These are phyloP conservation scores for Trachelus iudaicus DNA, from an alignment of 2,888 invertebrate species.

Conservation along the genomic window DNA sequence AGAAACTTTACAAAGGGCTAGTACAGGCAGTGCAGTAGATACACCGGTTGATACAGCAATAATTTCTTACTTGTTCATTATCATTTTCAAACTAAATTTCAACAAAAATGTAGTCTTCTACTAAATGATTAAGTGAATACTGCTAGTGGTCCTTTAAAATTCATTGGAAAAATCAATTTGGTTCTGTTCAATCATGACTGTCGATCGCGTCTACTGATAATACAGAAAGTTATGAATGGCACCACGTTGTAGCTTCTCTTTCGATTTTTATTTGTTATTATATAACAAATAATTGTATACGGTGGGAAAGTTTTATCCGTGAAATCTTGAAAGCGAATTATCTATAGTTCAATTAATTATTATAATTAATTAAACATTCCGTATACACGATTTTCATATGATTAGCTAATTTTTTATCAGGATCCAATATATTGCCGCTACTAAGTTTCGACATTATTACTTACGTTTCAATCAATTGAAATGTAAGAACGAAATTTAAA, in stretches of 20 bases:
- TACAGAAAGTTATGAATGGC: neutral
- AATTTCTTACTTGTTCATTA: neutral
- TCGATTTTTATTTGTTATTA: neutral
- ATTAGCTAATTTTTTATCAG: too few species aligned
- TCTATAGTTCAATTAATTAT: too few species aligned
- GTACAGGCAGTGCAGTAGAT: slow-evolving; percentile 1
- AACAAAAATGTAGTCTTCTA: neutral
- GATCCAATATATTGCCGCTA: too few species aligned
- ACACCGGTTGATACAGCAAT: neutral
- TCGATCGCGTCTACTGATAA: neutral
- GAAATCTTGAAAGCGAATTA: too few species aligned
- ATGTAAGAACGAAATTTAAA: too few species aligned
- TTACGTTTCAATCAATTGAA: too few species aligned
- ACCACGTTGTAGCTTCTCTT: neutral
- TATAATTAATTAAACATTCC: too few species aligned
- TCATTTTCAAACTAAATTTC: neutral
- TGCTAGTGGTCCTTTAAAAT: neutral
- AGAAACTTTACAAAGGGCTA: slow-evolving; percentile 22
- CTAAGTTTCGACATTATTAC: too few species aligned
- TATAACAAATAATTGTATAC: too few species aligned
- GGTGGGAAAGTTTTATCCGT: too few species aligned
- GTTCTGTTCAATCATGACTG: neutral
- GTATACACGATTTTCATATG: too few species aligned
- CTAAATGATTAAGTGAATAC: neutral
- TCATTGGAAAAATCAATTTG: neutral